Evolutionary conservation across 2,888 invertebrate species (phyloP), one percentile per base, ranked within the genome.

Genomic region (Andrena praecox): DNA sequence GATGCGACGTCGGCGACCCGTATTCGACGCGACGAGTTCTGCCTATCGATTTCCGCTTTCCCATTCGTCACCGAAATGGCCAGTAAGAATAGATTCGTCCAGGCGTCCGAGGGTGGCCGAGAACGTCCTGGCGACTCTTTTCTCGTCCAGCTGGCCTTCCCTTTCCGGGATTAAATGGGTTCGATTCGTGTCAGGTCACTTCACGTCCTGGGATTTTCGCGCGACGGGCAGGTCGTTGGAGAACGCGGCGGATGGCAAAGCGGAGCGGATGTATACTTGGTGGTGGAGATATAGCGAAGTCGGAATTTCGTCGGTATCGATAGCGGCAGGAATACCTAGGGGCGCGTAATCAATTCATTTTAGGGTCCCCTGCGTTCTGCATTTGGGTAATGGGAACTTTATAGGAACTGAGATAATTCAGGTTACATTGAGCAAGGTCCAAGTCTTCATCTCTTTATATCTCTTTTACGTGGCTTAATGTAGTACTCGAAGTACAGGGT

Each of bases 1-100:
- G 79, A 80, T 78, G 35, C 78, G 79, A 80, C 79, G 79, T 70
- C 79, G 64, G 78, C 16, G n/a, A 35, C 42, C 35, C 50, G 79
- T 78, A 59, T 66, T 52, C 78, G 79, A 77, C 64, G 79, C 79
- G 78, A 70, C 67, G 56, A 12, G 42, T 24, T 6, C 64, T 42
- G 48, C 16, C 56, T 78, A 80, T 80, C 79, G 79, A 80, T 80
- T 66, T 50, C 59, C 68, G 59, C 64, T 66, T 77, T 64, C 48
- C 69, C 78, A 64, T 64, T 31, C 69, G 69, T 35, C 50, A 79
- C 54, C 56, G 79, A 69, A 70, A 80, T 70, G 59, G 50, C 33
- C 35, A 10, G 56, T 50, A 8, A 33, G 52, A 77, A 78, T 52
- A 35, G 64, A 70, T 31, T 31, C 48, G 42, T 24, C 48, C 24